phyloP scores from a whole-genome alignment of 2,113 vertebrate genomes.

The Thamnophis sirtalis region DNA sequence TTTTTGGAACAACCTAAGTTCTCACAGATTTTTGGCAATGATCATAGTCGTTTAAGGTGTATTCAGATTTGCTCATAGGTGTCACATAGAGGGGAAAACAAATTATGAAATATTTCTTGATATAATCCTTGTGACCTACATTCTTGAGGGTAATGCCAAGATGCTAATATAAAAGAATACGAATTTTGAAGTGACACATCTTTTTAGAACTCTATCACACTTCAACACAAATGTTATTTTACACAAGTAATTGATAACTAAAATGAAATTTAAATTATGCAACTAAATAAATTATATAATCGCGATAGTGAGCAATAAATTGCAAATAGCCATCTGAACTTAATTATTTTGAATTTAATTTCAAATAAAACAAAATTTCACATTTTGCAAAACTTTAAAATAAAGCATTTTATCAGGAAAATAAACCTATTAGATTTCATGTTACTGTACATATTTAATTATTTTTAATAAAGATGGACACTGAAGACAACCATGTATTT shows the following conservation, averaged over 20 bases:
- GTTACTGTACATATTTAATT: neutral
- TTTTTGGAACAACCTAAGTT: neutral
- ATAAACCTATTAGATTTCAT: neutral
- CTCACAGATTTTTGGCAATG: neutral
- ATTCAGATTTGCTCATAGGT: neutral
- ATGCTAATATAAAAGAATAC: neutral
- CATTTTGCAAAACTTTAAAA: neutral
- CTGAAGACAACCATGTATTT: neutral
- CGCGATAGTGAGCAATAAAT: neutral
- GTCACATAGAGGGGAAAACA: neutral
- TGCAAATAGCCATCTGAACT: neutral
- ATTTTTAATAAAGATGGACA: neutral
- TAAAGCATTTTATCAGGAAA: constrained; percentile 2
- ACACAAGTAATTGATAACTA: neutral
- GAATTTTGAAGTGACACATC: neutral
- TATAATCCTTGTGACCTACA: neutral
- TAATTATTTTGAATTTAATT: constrained; percentile 20
- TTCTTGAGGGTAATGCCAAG: neutral
- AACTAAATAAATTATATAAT: neutral
- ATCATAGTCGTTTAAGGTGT: neutral
- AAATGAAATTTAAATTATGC: neutral
- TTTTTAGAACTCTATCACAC: neutral
- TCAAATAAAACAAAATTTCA: neutral
- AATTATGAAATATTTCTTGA: neutral
- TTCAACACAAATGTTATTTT: neutral